Percentiles rank a stretch among this genome's conserved stretches.
Conservation (phyloP, 2,113 vertebrate species). For the Pseudonaja textilis region DNA sequence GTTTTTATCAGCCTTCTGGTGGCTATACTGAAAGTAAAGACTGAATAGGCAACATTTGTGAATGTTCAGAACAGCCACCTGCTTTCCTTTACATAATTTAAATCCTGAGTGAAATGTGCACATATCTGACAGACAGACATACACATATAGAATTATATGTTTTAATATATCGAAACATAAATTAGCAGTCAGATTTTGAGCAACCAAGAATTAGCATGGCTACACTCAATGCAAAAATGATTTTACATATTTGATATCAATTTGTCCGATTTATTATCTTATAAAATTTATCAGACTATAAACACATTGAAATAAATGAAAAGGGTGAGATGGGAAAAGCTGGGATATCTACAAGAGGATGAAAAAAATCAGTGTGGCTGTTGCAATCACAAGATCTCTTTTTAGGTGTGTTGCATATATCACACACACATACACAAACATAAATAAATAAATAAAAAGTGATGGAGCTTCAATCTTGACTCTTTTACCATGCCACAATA, state of each 20-base stretch:
- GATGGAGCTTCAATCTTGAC: neutral
- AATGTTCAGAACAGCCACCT: neutral
- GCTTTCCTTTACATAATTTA: neutral
- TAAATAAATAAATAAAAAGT: neutral
- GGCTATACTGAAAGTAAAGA: neutral
- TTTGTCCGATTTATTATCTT: neutral
- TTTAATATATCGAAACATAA: neutral
- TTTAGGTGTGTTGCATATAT: neutral
- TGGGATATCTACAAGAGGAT: neutral
- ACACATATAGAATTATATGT: neutral
- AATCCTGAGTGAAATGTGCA: neutral
- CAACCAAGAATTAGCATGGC: neutral
- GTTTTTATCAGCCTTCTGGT: neutral
- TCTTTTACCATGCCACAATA: neutral
- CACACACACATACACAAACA: neutral
- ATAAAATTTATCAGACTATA: neutral
- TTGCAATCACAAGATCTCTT: neutral
- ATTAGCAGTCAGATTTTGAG: neutral
- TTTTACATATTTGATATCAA: neutral
- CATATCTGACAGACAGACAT: neutral
- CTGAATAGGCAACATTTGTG: neutral
- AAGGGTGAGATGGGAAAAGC: neutral
- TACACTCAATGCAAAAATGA: neutral
- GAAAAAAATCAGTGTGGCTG: neutral
- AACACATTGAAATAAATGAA: neutral